Percentiles rank a stretch among this genome's conserved stretches.
These are phyloP conservation scores for Dinothrombium tinctorium DNA, from an alignment of 1,140 invertebrate genomes.

Conservation along the genomic window DNA sequence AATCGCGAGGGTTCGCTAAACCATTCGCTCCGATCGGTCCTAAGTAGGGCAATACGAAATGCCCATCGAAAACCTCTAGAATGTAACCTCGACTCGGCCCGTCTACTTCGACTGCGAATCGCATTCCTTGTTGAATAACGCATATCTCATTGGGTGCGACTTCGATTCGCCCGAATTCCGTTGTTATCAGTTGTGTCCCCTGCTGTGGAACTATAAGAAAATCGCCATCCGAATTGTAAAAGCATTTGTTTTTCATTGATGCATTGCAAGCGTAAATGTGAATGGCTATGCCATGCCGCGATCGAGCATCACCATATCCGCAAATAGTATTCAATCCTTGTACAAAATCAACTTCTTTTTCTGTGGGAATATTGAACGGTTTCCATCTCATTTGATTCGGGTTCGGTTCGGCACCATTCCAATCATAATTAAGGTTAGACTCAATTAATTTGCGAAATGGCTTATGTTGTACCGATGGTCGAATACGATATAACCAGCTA, in stretches of 20 bases:
- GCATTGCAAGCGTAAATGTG: conserved; percentile 71
- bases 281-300: conserved; percentile 56
- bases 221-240: conserved; percentile 91
- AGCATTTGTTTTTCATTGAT: conserved; percentile 59
- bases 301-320: conserved; percentile 61
- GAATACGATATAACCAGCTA: conserved; percentile 79
- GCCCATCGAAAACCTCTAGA: conserved; percentile 77
- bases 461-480: conserved; percentile 59
- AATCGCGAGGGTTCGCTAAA: conserved; percentile 82
- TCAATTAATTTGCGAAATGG: conserved; percentile 34
- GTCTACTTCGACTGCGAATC: conserved; percentile 51
- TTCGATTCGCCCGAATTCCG: conserved; percentile 74
- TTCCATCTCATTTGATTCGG: conserved; percentile 85
- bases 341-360: conserved; percentile 49
- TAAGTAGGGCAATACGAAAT: conserved; percentile 74
- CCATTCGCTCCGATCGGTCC: conserved; percentile 97
- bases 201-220: conserved; percentile 86
- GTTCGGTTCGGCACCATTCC: conserved; percentile 47
- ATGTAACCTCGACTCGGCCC: conserved; percentile 67
- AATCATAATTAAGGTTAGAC: conserved; percentile 40
- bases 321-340: conserved; percentile 68
- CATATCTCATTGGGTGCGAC: conserved; percentile 88
- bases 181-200: conserved; percentile 55
- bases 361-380: conserved; percentile 56
- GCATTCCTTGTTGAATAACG: conserved; percentile 81